phyloP scores from a whole-genome alignment of 92 coral and sea anemone species.

The Epizoanthus stellaris region DNA sequence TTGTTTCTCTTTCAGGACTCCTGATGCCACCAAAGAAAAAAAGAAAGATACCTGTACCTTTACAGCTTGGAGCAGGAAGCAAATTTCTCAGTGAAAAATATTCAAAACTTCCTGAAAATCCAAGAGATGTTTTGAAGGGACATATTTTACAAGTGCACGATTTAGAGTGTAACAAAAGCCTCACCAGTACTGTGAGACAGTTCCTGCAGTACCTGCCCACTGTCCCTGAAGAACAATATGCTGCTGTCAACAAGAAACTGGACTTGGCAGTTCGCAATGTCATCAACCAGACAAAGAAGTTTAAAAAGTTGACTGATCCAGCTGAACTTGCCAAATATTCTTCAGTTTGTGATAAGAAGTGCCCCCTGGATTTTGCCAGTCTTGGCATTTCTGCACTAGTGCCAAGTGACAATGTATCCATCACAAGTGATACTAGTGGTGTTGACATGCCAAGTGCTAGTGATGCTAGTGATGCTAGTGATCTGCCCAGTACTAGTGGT shows the following conservation, averaged over 20 bases:
- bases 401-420: constrained; percentile 7
- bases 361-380: not conserved
- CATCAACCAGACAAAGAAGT: not conserved
- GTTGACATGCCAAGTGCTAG: not conserved
- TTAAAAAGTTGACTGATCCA: not conserved
- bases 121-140: not conserved
- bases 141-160: not conserved
- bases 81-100: not conserved
- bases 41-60: not conserved
- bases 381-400: constrained; percentile 11
- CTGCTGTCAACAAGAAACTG: constrained; percentile 5
- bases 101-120: no score
- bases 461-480: not conserved
- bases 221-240: constrained; percentile 3
- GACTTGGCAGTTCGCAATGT: not conserved
- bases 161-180: not conserved
- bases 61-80: not conserved
- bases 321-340: not conserved
- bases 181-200: constrained; percentile 6
- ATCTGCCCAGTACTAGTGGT: not conserved
- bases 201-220: not conserved
- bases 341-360: not conserved
- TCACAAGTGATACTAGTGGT: not conserved
- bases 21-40: constrained; percentile 1
- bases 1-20: constrained; percentile 2